Evolutionary conservation across 2,888 invertebrate species (phyloP).

Genomic region (Dryobota labecula): DNA sequence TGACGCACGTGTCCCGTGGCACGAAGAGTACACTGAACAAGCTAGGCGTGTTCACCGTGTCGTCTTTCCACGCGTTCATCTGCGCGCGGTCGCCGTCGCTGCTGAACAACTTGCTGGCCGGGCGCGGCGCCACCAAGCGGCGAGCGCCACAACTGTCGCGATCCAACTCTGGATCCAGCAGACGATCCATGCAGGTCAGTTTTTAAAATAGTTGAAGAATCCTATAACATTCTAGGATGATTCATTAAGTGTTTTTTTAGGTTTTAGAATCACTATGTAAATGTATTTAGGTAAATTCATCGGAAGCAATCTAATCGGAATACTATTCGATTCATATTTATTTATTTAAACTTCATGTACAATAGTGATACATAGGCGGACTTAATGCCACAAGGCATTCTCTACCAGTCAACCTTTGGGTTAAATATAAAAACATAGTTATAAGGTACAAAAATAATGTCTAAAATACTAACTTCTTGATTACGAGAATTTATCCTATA

Average conservation of each 20-base stretch:
- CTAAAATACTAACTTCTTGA: too few species aligned
- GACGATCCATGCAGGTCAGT: constrained; percentile 95
- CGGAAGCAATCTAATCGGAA: background rate
- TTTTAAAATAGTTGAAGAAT: background rate
- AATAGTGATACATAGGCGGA: too few species aligned
- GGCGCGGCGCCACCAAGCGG: constrained; percentile 97
- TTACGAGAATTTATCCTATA: too few species aligned
- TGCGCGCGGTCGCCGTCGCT: constrained; percentile 98
- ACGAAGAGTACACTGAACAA: constrained; percentile 98
- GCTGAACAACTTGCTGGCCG: constrained; percentile 97
- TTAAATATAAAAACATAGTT: too few species aligned
- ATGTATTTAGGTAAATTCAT: background rate
- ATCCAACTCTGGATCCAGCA: constrained; percentile 96
- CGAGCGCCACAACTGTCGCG: constrained; percentile 97
- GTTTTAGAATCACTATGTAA: background rate
- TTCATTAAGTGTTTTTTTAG: background rate
- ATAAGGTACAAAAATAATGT: too few species aligned
- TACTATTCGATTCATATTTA: background rate
- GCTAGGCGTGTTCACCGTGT: constrained; percentile 99
- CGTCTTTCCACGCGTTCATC: constrained; percentile 99
- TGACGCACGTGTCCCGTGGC: constrained; percentile 98
- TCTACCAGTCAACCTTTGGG: too few species aligned
- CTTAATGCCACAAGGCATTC: too few species aligned
- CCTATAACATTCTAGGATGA: too few species aligned
- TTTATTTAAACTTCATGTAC: too few species aligned